Percentiles rank a stretch among this genome's conserved stretches.
These are phyloP conservation scores for Hippocampus kuda DNA, from an alignment of 2,797 vertebrate species.

Conservation along the genomic window DNA sequence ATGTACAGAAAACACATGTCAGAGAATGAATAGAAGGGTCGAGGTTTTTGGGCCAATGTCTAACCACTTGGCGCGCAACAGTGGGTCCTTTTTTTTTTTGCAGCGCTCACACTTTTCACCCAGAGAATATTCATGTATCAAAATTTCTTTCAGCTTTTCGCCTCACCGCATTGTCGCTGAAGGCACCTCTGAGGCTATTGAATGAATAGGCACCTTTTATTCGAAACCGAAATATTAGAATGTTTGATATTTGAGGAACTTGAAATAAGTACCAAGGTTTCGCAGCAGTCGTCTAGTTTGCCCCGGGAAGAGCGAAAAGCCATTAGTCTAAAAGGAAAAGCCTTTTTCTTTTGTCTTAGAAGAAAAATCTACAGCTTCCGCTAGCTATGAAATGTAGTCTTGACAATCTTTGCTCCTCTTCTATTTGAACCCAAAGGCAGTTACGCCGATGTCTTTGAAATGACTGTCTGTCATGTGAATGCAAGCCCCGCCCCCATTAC, in stretches of 20 bases:
- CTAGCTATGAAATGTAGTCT: slow-evolving; percentile 31
- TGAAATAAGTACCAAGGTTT: slow-evolving; percentile 53
- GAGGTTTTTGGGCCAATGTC: not conserved
- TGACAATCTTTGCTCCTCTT: slow-evolving; percentile 33
- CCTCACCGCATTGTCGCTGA: slow-evolving; percentile 36
- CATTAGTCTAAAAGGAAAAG: slow-evolving; percentile 46
- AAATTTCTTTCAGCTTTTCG: slow-evolving; percentile 31
- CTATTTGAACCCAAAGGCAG: slow-evolving; percentile 23
- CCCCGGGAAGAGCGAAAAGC: slow-evolving; percentile 48
- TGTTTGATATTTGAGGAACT: slow-evolving; percentile 54
- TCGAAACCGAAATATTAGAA: slow-evolving; percentile 48
- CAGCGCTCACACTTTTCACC: not conserved
- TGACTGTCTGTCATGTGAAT: not conserved
- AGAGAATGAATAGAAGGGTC: not conserved
- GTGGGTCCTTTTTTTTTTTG: not conserved
- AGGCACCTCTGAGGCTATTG: slow-evolving; percentile 24
- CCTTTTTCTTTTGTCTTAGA: slow-evolving; percentile 34
- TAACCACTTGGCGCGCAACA: not conserved
- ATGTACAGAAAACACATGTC: not conserved
- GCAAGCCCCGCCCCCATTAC: not conserved
- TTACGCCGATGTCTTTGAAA: slow-evolving; percentile 16
- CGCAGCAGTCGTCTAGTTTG: slow-evolving; percentile 49
- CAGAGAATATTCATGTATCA: slow-evolving; percentile 12
- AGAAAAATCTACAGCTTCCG: slow-evolving; percentile 40
- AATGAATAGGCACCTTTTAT: slow-evolving; percentile 50